A percentile compares a stretch with the other conserved stretches of the same genome.
phyloP scores from a whole-genome alignment of 2,797 vertebrate species.

The Cynodonichthys magdalenae region DNA sequence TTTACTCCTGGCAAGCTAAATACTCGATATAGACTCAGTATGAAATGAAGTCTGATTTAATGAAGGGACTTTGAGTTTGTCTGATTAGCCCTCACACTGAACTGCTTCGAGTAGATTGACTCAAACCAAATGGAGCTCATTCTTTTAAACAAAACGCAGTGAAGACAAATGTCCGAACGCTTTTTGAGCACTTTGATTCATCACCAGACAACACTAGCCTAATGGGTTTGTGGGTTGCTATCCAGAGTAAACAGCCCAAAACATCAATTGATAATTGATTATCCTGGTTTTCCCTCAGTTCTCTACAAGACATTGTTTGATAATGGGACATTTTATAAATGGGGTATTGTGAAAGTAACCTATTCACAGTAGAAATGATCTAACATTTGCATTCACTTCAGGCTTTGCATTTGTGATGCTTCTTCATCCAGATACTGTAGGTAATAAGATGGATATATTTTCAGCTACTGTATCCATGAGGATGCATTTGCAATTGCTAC shows the following conservation, averaged over 20 bases:
- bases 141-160: constrained; percentile 27
- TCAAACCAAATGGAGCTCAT: constrained; percentile 19
- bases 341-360: constrained; percentile 33
- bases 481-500: constrained; percentile 10
- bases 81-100: constrained; percentile 16
- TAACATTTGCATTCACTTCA: constrained; percentile 6
- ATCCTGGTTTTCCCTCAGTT: constrained; percentile 42
- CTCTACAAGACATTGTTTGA: constrained; percentile 28
- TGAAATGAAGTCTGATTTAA: constrained; percentile 13
- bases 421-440: constrained; percentile 11
- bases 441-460: constrained; percentile 17
- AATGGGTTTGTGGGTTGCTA: constrained; percentile 51
- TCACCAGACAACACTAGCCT: constrained; percentile 32
- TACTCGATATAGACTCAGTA: constrained; percentile 17
- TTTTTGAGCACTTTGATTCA: constrained; percentile 54
- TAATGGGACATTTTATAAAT: constrained; percentile 48
- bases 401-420: constrained; percentile 16
- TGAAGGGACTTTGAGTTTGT: constrained; percentile 12
- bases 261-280: constrained; percentile 53
- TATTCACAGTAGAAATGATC: constrained; percentile 37
- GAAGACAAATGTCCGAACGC: constrained; percentile 43
- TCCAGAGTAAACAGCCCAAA: constrained; percentile 37
- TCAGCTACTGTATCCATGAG: constrained; percentile 1
- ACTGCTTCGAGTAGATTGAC: constrained; percentile 13
- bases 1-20: constrained; percentile 20